Conservation (phyloP, 1,140 invertebrate species). For the Magallana gigas region DNA sequence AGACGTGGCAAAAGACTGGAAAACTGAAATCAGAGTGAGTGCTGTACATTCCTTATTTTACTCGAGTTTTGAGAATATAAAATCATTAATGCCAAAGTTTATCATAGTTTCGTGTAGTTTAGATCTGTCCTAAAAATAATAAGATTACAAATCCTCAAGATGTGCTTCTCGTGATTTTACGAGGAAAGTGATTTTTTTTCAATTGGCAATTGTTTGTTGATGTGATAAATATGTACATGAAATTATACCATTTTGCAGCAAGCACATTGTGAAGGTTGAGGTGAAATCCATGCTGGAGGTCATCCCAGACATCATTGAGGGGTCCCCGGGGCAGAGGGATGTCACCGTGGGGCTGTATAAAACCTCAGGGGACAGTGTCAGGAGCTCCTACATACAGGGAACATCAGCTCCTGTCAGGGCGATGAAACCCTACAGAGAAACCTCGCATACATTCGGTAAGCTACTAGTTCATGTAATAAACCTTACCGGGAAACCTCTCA, state of each 20-base stretch:
- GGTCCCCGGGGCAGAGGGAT: constrained; percentile 36
- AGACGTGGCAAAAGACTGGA: constrained; percentile 66
- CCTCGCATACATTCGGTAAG: constrained; percentile 50
- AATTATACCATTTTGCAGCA: constrained; percentile 55
- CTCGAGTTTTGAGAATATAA: no score
- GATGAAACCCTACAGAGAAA: constrained; percentile 57
- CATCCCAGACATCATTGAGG: constrained; percentile 67
- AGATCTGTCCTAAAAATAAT: no score
- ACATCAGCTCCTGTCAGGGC: constrained; percentile 62
- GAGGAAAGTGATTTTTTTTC: no score
- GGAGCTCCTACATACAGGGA: constrained; percentile 55
- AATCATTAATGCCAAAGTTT: no score
- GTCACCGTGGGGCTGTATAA: constrained; percentile 65
- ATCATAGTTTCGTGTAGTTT: no score
- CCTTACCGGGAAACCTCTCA: not conserved
- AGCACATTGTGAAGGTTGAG: constrained; percentile 61
- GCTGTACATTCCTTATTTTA: no score
- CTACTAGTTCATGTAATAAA: not conserved
- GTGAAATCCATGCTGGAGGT: constrained; percentile 62
- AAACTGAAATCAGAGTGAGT: constrained; percentile 38
- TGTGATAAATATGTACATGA: no score
- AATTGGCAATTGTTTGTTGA: no score
- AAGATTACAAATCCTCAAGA: no score
- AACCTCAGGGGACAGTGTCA: constrained; percentile 54
- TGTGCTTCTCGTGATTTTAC: no score